Evolutionary conservation across 1,140 invertebrate species (phyloP), one percentile per base, ranked within the genome.

Genomic region (Mylabris phalerata): DNA sequence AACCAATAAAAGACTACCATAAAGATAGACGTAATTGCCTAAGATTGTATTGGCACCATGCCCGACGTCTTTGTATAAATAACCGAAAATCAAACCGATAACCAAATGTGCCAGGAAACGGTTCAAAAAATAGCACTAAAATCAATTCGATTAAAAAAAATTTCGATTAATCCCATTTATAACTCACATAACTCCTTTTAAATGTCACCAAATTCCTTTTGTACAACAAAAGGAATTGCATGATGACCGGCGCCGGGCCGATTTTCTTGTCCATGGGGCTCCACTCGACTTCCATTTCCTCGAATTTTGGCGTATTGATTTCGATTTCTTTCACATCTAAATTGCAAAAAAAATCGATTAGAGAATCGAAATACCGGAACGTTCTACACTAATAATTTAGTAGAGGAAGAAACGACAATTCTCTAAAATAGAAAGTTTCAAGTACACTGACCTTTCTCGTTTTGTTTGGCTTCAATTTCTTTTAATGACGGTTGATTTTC

Each of bases 1-100:
- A 11, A 95, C 80, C 54, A 97, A 86, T 45, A 97, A 75, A 67
- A 94, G 84, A 10, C 89, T 88, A 61, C 95, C 94, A 72, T 96
- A 98, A 1, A 97, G 75, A 66, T 92, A 95, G 3, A 92, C 90
- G 64, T 92, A 91, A 76, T 97, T 98, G 55, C 90, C 93, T 46
- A 93, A 81, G 13, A 92, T 87, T 46, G 87, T 87, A 63, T 84
- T 85, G 0, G 92, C 92, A 67, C 90, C 85, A 61, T 86, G 86
- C 10, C 93, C 93, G 32, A 95, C 93, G 61, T 87, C 85, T 67
- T 80, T 82, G 72, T 96, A 97, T 0, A 96, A 75, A 65, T 94
- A 88, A 1, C 94, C 93, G 71, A 97, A 95, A 47, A 96, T 76
- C 0, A 94, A 74, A 7, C 88, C 92, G 46, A 95, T 92, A 3